phyloP scores from a whole-genome alignment of 2,888 invertebrate genomes.

The Acleris laterana region DNA sequence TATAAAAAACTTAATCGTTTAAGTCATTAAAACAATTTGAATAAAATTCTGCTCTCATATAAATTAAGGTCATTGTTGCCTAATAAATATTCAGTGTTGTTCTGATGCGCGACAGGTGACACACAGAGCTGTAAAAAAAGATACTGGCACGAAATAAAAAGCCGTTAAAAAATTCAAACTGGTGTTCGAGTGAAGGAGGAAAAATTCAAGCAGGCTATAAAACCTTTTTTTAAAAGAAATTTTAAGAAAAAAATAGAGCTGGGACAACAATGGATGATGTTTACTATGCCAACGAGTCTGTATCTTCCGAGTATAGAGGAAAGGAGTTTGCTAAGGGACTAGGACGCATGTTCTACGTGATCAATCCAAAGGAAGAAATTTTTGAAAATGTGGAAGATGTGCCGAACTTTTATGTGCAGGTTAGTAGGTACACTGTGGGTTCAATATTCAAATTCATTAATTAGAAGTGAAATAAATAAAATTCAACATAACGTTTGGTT shows the following conservation, averaged over 20 bases:
- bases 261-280: conserved; percentile 28
- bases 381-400: conserved; percentile 84
- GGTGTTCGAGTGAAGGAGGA: background rate
- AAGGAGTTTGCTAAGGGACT: conserved; percentile 64
- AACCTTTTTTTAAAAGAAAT: background rate
- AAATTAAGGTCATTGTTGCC: too few species aligned
- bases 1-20: background rate
- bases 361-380: conserved; percentile 85
- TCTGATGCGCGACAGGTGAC: too few species aligned
- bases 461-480: too few species aligned
- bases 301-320: conserved; percentile 21
- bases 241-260: background rate
- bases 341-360: conserved; percentile 86
- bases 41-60: too few species aligned
- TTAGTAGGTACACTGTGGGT: conserved; percentile 62
- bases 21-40: background rate
- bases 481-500: background rate
- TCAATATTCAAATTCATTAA: too few species aligned
- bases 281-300: conserved; percentile 37
- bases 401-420: conserved; percentile 88
- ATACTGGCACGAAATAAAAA: background rate
- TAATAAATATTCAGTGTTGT: too few species aligned
- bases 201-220: background rate
- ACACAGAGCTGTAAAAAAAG: too few species aligned
- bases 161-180: background rate